phyloP scores from a whole-genome alignment of 2,888 invertebrate genomes.

The Eupithecia tripunctaria region DNA sequence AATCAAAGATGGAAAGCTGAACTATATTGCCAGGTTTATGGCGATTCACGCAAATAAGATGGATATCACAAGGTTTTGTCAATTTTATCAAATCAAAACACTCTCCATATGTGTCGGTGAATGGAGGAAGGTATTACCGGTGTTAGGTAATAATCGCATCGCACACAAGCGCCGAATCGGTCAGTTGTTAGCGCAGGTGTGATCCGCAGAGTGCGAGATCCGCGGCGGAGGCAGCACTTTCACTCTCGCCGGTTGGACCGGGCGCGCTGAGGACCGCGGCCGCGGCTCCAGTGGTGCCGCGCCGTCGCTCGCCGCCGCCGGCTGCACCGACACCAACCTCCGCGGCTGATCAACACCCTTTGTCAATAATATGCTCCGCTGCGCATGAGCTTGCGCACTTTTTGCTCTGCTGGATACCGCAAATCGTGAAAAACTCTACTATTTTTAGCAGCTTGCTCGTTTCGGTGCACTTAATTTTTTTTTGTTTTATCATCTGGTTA shows the following conservation, averaged over 20 bases:
- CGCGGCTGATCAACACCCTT: slow-evolving; percentile 63
- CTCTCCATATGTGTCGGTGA: slow-evolving; percentile 16
- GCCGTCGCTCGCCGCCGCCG: slow-evolving; percentile 73
- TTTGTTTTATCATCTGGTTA: slow-evolving; percentile 9
- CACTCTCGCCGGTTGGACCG: slow-evolving; percentile 74
- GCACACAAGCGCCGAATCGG: slow-evolving; percentile 56
- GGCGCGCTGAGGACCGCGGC: slow-evolving; percentile 46
- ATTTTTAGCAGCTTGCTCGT: slow-evolving; percentile 60
- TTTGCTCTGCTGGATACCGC: slow-evolving; percentile 68
- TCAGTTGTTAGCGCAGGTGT: slow-evolving; percentile 68
- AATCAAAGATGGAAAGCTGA: background rate
- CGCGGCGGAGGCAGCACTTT: slow-evolving; percentile 75
- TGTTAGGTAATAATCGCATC: slow-evolving; percentile 54
- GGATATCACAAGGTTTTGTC: background rate
- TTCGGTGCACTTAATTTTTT: slow-evolving; percentile 31
- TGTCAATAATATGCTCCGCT: slow-evolving; percentile 69
- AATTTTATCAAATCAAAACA: background rate
- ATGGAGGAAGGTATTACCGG: slow-evolving; percentile 54
- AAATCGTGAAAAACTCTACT: slow-evolving; percentile 64
- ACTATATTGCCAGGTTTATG: background rate
- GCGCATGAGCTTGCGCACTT: slow-evolving; percentile 64
- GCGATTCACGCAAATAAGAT: background rate
- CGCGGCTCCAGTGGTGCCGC: slow-evolving; percentile 69
- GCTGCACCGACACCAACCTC: slow-evolving; percentile 45
- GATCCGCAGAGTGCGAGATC: slow-evolving; percentile 66